These are phyloP conservation scores for Pardalotus punctatus DNA, from an alignment of 2,113 vertebrate species.

Conservation along the genomic window DNA sequence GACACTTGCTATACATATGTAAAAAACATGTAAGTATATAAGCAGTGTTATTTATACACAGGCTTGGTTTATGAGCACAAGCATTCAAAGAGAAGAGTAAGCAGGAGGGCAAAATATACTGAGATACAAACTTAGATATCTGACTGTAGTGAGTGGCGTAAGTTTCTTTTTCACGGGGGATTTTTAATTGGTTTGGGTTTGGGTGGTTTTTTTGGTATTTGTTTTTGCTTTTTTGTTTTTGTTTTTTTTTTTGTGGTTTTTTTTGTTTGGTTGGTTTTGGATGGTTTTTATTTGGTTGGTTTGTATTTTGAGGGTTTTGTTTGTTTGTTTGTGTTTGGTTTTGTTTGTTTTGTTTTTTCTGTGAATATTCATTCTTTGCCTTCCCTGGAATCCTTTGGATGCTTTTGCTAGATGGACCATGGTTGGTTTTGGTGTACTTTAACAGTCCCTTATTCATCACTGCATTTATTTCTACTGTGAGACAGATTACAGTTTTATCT, in stretches of 20 bases:
- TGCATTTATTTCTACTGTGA: not conserved
- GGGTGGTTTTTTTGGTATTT: not conserved
- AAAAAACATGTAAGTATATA: not conserved
- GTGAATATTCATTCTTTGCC: not conserved
- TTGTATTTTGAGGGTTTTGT: not conserved
- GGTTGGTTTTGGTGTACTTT: not conserved
- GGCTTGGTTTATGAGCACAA: not conserved
- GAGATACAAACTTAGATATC: not conserved
- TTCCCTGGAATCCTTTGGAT: not conserved
- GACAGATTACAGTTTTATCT: not conserved
- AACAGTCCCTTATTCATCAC: not conserved
- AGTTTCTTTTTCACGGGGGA: fast-evolving
- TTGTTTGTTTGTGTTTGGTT: too few relatives aligned
- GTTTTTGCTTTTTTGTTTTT: not conserved
- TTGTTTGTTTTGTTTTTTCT: not conserved
- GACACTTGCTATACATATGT: not conserved
- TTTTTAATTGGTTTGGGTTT: not conserved
- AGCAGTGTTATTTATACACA: not conserved
- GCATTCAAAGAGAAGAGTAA: not conserved
- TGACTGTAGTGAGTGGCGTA: not conserved
- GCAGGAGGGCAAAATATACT: not conserved
- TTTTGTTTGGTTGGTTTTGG: not conserved
- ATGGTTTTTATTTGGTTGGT: not conserved
- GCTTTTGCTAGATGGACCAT: not conserved
- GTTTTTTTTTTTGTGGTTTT: not conserved